Evolutionary conservation across 2,113 vertebrate species (phyloP), one percentile per base, ranked within the genome.

Genomic region (Mustela nigripes): DNA sequence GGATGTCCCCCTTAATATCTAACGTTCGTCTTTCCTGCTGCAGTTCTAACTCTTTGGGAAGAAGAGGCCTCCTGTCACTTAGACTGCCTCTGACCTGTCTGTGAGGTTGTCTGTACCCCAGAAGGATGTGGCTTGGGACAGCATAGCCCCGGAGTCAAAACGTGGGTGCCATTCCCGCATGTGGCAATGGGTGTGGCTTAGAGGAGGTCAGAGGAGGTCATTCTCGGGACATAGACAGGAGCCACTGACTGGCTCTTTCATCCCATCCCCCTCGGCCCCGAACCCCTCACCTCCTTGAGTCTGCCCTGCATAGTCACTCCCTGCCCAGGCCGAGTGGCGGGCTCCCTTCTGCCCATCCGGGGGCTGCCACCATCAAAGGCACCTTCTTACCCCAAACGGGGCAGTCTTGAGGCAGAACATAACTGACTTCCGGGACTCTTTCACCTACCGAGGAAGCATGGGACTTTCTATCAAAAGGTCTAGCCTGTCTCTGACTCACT

Each of bases 41-140:
- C 19, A 42, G 42, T 33, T 65, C 67, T 89, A n/a, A 87, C 36
- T 62, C 94, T 96, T 60, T 48, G n/a, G 50, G 42, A 31, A 91
- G 14, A 89, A 84, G 21, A 69, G 78, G 3, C 31, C 60, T 62
- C 81, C 79, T 65, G 36, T 58, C 33, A 60, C 73, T 80, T 24
- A 26, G 33, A 19, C 4, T 31, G 94, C 42, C 60, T 36, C 36
- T 69, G 58, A 78, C 33, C 50, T 74, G 10, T 48, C 58, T 36
- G 0, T 26, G 81, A 78, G 56, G 14, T 31, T 48, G 11, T 31
- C 60, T 56, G 0, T 14, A 71, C 7, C 50, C 16, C 39, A 11
- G 18, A 39, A 53, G 18, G 42, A 24, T 28, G 24, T 33, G 63
- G 45, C 33, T 4, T 12, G 9, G 89, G 89, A 58, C 11, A n/a